These are phyloP conservation scores for Cossypha caffra DNA, from an alignment of 2,797 vertebrate species.

Conservation along the genomic window DNA sequence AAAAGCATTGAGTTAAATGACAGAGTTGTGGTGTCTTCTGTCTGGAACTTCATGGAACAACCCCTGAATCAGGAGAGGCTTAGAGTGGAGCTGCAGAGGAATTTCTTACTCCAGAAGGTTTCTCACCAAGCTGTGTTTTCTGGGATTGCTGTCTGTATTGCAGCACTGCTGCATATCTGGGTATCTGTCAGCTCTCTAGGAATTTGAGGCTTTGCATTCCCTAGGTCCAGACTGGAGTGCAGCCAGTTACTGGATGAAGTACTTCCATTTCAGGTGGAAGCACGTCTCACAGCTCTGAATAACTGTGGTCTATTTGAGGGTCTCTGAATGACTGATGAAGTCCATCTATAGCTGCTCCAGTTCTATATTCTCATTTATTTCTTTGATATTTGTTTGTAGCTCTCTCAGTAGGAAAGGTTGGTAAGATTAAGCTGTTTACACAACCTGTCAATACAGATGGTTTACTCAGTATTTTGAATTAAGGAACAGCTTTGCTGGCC, in stretches of 20 bases:
- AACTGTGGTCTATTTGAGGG: not conserved
- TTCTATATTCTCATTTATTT: not conserved
- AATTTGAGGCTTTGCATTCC: conserved; percentile 36
- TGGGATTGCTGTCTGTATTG: not conserved
- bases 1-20: not conserved
- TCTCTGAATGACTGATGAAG: not conserved
- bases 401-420: not conserved
- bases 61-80: not conserved
- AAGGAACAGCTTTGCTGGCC: not conserved
- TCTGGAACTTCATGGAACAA: not conserved
- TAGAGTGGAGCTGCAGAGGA: not conserved
- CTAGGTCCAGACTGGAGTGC: not conserved
- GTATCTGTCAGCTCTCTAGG: conserved; percentile 23
- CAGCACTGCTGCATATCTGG: not conserved
- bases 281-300: not conserved
- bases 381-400: not conserved
- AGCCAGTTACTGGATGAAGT: not conserved
- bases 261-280: not conserved
- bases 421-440: not conserved
- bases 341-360: not conserved
- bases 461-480: not conserved
- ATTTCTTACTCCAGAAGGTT: not conserved
- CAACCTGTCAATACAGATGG: not conserved
- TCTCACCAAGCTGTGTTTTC: not conserved
- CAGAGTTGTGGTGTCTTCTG: not conserved